phyloP scores from a whole-genome alignment of 1,140 invertebrate species.

The Drosophila subobscura region DNA sequence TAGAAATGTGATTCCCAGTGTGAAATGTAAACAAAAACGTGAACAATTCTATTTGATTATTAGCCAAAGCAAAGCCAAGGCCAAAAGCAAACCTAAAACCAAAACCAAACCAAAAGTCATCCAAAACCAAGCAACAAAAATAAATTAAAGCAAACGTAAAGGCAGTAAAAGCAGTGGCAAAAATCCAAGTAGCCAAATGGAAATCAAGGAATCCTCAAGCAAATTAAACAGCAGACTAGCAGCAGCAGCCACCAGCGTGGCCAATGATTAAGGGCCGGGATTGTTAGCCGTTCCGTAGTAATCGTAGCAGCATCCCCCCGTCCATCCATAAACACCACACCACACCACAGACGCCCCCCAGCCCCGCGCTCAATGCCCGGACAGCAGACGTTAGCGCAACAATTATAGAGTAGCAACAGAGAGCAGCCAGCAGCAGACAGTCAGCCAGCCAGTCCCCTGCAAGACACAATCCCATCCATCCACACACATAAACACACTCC shows the following conservation, averaged over 20 bases:
- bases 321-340: constrained; percentile 18
- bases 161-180: too few species aligned
- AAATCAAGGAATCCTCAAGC: constrained; percentile 59
- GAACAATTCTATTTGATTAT: constrained; percentile 48
- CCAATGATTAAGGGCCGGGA: constrained; percentile 69
- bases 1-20: constrained; percentile 78
- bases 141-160: constrained; percentile 22
- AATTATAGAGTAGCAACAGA: constrained; percentile 58
- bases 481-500: constrained; percentile 14
- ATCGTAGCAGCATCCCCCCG: constrained; percentile 54
- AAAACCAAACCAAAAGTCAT: constrained; percentile 12
- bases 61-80: constrained; percentile 26
- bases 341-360: constrained; percentile 6
- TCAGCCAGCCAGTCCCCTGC: constrained; percentile 20
- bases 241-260: constrained; percentile 41
- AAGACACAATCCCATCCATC: constrained; percentile 1
- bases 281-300: constrained; percentile 58
- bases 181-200: constrained; percentile 49
- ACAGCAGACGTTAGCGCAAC: constrained; percentile 54
- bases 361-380: constrained; percentile 42
- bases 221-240: constrained; percentile 66
- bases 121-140: constrained; percentile 16
- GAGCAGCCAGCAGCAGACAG: constrained; percentile 31
- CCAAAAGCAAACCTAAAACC: constrained; percentile 16
- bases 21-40: constrained; percentile 67